Evolutionary conservation across 2,888 invertebrate genomes (phyloP), one percentile per base, ranked within the genome.

Genomic region (Rhingia rostrata): DNA sequence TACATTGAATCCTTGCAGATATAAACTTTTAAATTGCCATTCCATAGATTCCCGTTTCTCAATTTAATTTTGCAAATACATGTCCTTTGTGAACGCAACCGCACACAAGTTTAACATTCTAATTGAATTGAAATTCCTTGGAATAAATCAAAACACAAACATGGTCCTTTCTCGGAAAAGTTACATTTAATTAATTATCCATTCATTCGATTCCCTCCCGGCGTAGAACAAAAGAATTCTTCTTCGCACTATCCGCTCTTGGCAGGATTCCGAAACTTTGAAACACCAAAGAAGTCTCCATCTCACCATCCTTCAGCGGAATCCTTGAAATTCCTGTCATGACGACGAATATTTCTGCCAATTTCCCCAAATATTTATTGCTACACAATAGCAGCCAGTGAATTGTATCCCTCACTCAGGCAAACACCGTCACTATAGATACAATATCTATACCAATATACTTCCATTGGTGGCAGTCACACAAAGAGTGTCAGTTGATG

Each of bases 121-220:
- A 69, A 56, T 47, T 56, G 56, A 56, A 69, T 56, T 7, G 22
- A 47, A 69, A 37, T 69, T 56, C 37, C 37, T 47, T 3, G 6
- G 14, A 67, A 12, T 30, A n/a, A 47, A 43, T 54, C 54, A 54
- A 67, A 45, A 30, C n/a, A 4, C 32, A 6, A 0, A 51, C 14
- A 33, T 10, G 33, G 3, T 35, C 14, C n/a, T 2, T 2, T 6
- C 1, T n/a, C 14, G 10, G 4, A 56, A 60, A 60, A 32, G 32
- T 64, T 64, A n/a, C 49, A 22, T 39, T 49, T 56, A 56, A 69
- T 69, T 69, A 69, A 69, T 56, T 69, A 47, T 45, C 54, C 56
- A 67, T 56, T 35, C 54, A n/a, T 54, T 56, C n/a, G 45, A 14
- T 56, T n/a, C 22, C 9, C 22, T 22, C 35, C 22, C 30, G 6